A percentile compares a stretch with the other conserved stretches of the same genome.
phyloP scores from a whole-genome alignment of 2,888 invertebrate species.

The Apamea monoglypha region DNA sequence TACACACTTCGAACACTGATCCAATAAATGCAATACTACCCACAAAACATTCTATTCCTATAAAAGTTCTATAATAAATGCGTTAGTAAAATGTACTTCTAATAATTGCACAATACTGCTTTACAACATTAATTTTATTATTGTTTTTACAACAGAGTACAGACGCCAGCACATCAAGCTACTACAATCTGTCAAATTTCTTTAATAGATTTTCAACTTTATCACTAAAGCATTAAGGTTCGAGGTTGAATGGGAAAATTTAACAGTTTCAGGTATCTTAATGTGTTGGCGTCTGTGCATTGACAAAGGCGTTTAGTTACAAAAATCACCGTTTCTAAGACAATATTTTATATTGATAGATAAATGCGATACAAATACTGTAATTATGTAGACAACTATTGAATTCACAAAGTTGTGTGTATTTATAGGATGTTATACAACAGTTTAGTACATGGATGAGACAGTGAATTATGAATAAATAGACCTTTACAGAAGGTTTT shows the following conservation, averaged over 20 bases:
- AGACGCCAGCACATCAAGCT: too few relatives aligned
- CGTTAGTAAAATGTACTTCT: constrained; percentile 26
- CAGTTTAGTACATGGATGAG: constrained; percentile 17
- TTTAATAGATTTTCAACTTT: too few relatives aligned
- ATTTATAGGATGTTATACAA: constrained; percentile 37
- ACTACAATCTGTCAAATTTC: too few relatives aligned
- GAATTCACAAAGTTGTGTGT: constrained; percentile 37
- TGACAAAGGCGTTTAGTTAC: constrained; percentile 7
- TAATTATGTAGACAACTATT: constrained; percentile 11
- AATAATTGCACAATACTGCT: constrained; percentile 38
- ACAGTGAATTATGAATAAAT: constrained; percentile 27
- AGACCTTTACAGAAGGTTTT: neutral
- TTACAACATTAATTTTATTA: constrained; percentile 8
- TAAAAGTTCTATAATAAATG: constrained; percentile 10
- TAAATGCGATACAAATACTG: constrained; percentile 51
- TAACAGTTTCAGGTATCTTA: too few relatives aligned
- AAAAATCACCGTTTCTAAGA: constrained; percentile 16
- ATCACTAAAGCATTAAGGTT: too few relatives aligned
- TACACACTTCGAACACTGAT: constrained; percentile 3
- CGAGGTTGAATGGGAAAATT: too few relatives aligned
- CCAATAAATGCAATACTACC: constrained; percentile 18
- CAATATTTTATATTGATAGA: constrained; percentile 12
- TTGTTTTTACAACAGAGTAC: constrained; percentile 8
- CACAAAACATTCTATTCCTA: constrained; percentile 3
- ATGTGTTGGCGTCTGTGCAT: neutral